Evolutionary conservation across 1,140 invertebrate genomes (phyloP).

Genomic region (Heliconius congener): DNA sequence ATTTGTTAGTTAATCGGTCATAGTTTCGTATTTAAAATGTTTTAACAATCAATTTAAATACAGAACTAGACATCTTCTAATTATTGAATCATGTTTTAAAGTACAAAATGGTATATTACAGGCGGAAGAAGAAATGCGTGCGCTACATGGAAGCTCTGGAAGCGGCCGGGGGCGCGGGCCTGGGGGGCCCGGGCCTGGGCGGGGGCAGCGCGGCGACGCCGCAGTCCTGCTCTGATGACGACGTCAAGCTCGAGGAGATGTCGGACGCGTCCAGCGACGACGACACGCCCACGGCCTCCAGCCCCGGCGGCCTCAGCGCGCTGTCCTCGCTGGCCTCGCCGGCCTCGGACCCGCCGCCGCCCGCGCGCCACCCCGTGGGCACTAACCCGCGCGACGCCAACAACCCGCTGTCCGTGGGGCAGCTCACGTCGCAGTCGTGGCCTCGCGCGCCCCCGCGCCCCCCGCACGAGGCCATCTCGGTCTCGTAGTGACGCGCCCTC

Average conservation of each 20-base stretch:
- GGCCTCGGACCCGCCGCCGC: conserved; percentile 84
- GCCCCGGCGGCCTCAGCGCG: conserved; percentile 89
- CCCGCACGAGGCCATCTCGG: conserved; percentile 74
- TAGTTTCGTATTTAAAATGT: neutral
- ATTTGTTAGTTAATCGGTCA: neutral
- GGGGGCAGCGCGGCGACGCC: conserved; percentile 47
- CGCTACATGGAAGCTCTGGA: conserved; percentile 92
- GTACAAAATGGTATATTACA: conserved; percentile 80
- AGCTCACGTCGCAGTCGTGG: conserved; percentile 86
- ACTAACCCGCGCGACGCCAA: conserved; percentile 95
- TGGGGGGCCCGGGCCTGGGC: neutral
- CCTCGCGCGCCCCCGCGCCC: conserved; percentile 63
- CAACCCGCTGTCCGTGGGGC: conserved; percentile 94
- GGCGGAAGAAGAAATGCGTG: conserved; percentile 99
- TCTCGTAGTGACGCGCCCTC: conserved; percentile 67
- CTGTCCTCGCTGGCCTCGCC: conserved; percentile 90
- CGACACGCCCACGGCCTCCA: conserved; percentile 85
- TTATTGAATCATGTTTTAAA: neutral
- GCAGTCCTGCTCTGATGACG: conserved; percentile 84
- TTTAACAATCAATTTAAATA: neutral
- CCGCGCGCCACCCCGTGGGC: conserved; percentile 88
- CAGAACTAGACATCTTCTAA: neutral
- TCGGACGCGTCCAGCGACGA: conserved; percentile 89
- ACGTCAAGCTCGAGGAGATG: conserved; percentile 87
- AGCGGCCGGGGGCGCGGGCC: conserved; percentile 84